Percentiles rank a stretch among this genome's conserved stretches.
These are phyloP conservation scores for Tyria jacobaeae DNA, from an alignment of 2,888 invertebrate genomes.

Conservation along the genomic window DNA sequence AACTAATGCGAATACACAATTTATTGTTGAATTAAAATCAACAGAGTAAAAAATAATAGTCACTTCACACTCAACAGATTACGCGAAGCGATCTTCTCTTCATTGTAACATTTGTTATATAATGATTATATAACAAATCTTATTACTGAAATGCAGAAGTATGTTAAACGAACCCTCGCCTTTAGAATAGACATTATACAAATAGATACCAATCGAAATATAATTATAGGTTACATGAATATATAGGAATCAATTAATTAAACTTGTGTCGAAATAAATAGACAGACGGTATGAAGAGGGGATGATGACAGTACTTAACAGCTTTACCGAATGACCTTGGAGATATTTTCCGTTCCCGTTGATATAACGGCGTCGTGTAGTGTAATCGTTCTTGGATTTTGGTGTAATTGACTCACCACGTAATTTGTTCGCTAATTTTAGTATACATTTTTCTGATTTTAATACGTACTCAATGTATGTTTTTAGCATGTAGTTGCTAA, in stretches of 20 bases:
- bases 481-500: neutral
- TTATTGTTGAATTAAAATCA: conserved; percentile 2
- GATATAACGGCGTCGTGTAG: conserved; percentile 28
- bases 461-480: neutral
- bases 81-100: conserved; percentile 3
- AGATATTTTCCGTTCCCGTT: conserved; percentile 54
- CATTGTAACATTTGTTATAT: conserved; percentile 7
- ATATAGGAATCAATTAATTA: conserved; percentile 59
- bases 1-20: neutral
- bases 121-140: conserved; percentile 43
- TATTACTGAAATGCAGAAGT: conserved; percentile 21
- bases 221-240: conserved; percentile 62
- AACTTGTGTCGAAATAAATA: conserved; percentile 65
- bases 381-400: conserved; percentile 3
- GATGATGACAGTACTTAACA: conserved; percentile 19
- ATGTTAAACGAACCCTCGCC: conserved; percentile 21
- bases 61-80: conserved; percentile 2
- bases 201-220: conserved; percentile 63
- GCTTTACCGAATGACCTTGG: conserved; percentile 30
- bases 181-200: conserved; percentile 31
- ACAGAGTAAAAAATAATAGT: conserved; percentile 9
- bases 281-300: conserved; percentile 23
- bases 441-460: conserved; percentile 12
- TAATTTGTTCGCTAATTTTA: conserved; percentile 1
- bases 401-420: conserved; percentile 2